Conservation (phyloP, 2,888 invertebrate genomes). For the Eupithecia subumbrata region DNA sequence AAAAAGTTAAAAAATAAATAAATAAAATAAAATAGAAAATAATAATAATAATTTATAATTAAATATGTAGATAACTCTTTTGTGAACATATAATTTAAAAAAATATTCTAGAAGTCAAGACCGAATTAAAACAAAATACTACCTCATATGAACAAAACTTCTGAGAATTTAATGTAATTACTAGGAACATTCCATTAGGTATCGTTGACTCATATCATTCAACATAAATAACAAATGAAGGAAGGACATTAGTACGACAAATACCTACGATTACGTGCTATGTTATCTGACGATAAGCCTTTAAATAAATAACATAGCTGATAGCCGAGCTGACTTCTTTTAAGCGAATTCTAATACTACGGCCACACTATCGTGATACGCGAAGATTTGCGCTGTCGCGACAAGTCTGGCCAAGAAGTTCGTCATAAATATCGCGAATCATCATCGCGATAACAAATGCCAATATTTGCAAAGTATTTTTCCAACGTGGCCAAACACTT, state of each 20-base stretch:
- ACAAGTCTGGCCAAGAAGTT: too few species aligned
- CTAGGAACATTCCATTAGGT: background rate
- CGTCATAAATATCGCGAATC: too few species aligned
- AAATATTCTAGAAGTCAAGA: background rate
- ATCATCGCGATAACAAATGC: too few species aligned
- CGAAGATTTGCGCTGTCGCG: too few species aligned
- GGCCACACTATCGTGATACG: too few species aligned
- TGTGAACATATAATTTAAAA: background rate
- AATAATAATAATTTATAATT: too few species aligned
- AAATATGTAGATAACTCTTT: too few species aligned
- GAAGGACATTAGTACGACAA: background rate
- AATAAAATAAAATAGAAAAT: too few species aligned
- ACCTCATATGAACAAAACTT: background rate
- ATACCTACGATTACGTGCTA: constrained; percentile 6
- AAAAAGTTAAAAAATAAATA: too few species aligned
- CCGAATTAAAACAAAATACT: background rate
- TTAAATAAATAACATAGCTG: background rate
- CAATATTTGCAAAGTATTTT: too few species aligned
- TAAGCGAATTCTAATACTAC: background rate
- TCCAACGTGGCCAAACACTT: too few species aligned
- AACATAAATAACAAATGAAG: background rate
- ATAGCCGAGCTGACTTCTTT: background rate
- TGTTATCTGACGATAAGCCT: constrained; percentile 17
- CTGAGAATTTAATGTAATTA: background rate
- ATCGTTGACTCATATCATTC: background rate